These are phyloP conservation scores for Anagyrus pseudococci DNA, from an alignment of 2,888 invertebrate genomes.

Conservation along the genomic window DNA sequence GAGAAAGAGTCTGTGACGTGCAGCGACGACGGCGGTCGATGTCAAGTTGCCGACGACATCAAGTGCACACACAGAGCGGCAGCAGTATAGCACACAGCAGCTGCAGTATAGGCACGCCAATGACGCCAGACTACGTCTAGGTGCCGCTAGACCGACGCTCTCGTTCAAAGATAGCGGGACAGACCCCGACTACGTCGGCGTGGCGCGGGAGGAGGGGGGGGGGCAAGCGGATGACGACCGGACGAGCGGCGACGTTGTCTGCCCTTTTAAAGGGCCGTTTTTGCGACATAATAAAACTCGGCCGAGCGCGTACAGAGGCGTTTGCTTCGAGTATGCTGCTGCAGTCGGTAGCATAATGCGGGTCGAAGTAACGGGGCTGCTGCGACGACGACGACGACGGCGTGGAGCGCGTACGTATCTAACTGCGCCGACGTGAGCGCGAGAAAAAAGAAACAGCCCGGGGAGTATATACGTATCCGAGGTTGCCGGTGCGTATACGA, in stretches of 20 bases:
- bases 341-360: background rate
- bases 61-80: background rate
- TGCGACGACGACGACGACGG: background rate
- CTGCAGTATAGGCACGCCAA: too few species aligned
- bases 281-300: conserved; percentile 5
- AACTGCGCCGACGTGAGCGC: background rate
- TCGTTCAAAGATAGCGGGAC: conserved; percentile 13
- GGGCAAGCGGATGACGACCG: background rate
- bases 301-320: background rate
- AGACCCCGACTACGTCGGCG: too few species aligned
- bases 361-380: background rate
- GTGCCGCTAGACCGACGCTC: background rate
- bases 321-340: too few species aligned
- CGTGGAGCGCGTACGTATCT: background rate
- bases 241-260: background rate
- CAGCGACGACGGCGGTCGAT: background rate
- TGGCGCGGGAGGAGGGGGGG: background rate
- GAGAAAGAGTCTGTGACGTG: conserved; percentile 2
- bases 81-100: background rate
- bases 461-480: background rate
- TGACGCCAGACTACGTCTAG: background rate
- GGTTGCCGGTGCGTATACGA: background rate
- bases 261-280: conserved; percentile 26
- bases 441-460: background rate
- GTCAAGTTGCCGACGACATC: background rate